phyloP scores from a whole-genome alignment of 2,888 invertebrate genomes.

The Acrobasis consociella region DNA sequence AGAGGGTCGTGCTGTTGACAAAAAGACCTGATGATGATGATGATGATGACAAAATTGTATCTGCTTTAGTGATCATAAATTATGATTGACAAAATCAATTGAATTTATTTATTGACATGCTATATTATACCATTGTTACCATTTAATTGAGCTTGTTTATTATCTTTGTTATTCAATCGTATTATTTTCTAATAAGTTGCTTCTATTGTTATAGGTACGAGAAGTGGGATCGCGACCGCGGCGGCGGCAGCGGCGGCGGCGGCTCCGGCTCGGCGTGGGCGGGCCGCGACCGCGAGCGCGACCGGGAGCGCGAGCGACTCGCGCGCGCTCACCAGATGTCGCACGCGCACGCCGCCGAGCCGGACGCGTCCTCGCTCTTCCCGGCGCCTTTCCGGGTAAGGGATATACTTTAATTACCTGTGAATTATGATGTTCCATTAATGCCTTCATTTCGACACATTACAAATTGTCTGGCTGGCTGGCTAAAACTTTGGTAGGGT shows the following conservation, averaged over 20 bases:
- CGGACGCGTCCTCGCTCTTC: conserved; percentile 84
- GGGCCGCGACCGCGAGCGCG: conserved; percentile 86
- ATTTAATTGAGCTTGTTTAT: too few relatives aligned
- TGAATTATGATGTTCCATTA: neutral
- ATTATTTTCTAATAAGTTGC: neutral
- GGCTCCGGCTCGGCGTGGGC: conserved; percentile 56
- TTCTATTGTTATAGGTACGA: conserved; percentile 61
- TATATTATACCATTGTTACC: too few relatives aligned
- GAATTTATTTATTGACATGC: too few relatives aligned
- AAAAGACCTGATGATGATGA: too few relatives aligned
- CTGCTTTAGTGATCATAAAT: too few relatives aligned
- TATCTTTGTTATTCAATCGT: too few relatives aligned
- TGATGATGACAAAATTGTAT: too few relatives aligned
- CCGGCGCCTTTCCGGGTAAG: conserved; percentile 86
- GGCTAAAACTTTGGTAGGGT: too few relatives aligned
- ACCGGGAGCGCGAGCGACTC: conserved; percentile 89
- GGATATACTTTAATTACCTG: conserved; percentile 35
- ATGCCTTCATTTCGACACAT: too few relatives aligned
- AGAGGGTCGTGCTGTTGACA: too few relatives aligned
- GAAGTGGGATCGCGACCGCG: conserved; percentile 78
- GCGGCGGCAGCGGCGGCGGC: conserved; percentile 59
- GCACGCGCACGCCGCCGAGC: conserved; percentile 83
- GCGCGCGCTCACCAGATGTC: conserved; percentile 90
- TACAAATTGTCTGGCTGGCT: too few relatives aligned
- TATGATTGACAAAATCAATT: too few relatives aligned